Evolutionary conservation across 2,888 invertebrate genomes (phyloP).

Genomic region (Aphidoletes aphidimyza): DNA sequence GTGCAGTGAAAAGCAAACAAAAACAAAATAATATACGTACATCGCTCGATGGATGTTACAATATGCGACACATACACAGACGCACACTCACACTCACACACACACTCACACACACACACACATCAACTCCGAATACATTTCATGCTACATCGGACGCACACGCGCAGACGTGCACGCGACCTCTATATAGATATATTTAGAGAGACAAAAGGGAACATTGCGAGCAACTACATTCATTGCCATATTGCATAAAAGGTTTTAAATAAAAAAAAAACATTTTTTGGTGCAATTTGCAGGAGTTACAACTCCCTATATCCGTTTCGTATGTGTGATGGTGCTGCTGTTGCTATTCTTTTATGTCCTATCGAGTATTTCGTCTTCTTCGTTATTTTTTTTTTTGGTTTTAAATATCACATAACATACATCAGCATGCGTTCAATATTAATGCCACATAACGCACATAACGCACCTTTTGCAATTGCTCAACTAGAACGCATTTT

Average conservation of each 20-base stretch:
- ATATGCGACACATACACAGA: not conserved
- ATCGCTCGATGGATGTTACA: not conserved
- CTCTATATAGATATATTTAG: not conserved
- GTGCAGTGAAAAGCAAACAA: constrained; percentile 29
- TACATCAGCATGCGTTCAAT: not conserved
- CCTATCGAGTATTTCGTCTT: not conserved
- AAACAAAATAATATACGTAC: constrained; percentile 35
- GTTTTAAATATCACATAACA: not conserved
- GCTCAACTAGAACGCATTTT: constrained; percentile 48
- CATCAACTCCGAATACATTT: not conserved
- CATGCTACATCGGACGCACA: constrained; percentile 28
- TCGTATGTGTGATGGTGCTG: not conserved
- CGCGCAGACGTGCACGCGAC: constrained; percentile 45
- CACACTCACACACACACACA: not conserved
- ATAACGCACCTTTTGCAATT: constrained; percentile 36
- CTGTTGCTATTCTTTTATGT: not conserved
- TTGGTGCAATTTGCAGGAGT: not conserved
- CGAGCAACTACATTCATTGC: constrained; percentile 39
- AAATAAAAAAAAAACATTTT: not conserved
- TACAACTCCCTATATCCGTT: constrained; percentile 16
- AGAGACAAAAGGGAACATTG: constrained; percentile 28
- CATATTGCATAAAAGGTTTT: constrained; percentile 26
- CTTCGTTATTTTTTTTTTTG: not conserved
- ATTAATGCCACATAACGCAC: constrained; percentile 28
- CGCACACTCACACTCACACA: not conserved